Evolutionary conservation across 2,888 invertebrate genomes (phyloP).

Genomic region (Sesia apiformis): DNA sequence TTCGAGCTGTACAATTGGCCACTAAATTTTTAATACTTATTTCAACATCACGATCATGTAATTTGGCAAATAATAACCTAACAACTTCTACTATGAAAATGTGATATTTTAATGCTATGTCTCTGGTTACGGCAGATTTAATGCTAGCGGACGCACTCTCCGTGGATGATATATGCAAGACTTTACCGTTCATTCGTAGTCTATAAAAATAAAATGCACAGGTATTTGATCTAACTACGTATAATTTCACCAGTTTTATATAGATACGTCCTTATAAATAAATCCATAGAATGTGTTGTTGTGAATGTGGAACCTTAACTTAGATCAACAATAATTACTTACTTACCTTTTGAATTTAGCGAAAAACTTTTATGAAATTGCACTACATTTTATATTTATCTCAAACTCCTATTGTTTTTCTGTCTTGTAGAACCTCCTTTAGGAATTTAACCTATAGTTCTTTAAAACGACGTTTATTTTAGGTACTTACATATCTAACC

Average conservation of each 20-base stretch:
- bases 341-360: too few species aligned
- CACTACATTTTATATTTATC: too few species aligned
- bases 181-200: constrained; percentile 67
- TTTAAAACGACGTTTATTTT: too few species aligned
- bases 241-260: not conserved
- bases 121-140: constrained; percentile 62
- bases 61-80: constrained; percentile 4
- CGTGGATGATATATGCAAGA: constrained; percentile 64
- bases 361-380: too few species aligned
- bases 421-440: too few species aligned
- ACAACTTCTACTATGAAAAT: constrained; percentile 13
- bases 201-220: constrained; percentile 50
- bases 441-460: too few species aligned
- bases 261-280: not conserved
- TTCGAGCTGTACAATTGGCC: constrained; percentile 51
- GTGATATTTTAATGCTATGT: constrained; percentile 4
- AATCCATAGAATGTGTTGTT: not conserved
- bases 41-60: not conserved
- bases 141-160: constrained; percentile 63
- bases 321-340: too few species aligned
- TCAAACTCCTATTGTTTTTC: too few species aligned
- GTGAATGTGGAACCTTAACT: too few species aligned
- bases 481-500: too few species aligned
- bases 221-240: constrained; percentile 30
- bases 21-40: constrained; percentile 6